Evolutionary conservation across 2,888 invertebrate genomes (phyloP).

Genomic region (Meiosimyza decipiens): DNA sequence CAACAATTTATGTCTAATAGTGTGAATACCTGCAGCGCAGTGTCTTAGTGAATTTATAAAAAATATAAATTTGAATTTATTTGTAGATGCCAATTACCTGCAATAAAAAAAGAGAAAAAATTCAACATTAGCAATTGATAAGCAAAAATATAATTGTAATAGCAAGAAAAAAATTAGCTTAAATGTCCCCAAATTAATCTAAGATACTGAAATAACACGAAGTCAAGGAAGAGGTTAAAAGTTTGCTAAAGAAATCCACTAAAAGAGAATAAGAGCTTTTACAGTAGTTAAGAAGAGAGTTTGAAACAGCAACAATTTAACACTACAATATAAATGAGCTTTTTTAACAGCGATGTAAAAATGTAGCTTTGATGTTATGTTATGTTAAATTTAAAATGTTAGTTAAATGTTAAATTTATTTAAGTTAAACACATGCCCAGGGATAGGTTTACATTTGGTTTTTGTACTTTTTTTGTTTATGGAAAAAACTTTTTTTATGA

Average conservation of each 20-base stretch:
- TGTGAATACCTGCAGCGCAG: conserved; percentile 50
- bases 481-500: too few species aligned
- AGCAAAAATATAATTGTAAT: neutral
- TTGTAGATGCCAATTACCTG: conserved; percentile 51
- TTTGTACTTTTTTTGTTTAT: too few species aligned
- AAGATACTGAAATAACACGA: conserved; percentile 1
- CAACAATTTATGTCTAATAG: too few species aligned
- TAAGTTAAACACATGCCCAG: too few species aligned
- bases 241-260: too few species aligned
- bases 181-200: conserved; percentile 1
- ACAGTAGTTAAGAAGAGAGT: too few species aligned
- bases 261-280: too few species aligned
- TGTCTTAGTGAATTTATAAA: neutral
- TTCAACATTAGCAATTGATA: conserved; percentile 30
- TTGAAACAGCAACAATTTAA: conserved; percentile 1
- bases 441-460: too few species aligned
- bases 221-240: neutral
- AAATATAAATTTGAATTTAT: conserved; percentile 22
- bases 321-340: conserved; percentile 33
- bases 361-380: neutral
- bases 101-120: conserved; percentile 45
- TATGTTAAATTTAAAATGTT: conserved; percentile 20
- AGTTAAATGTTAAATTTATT: conserved; percentile 4
- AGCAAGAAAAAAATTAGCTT: neutral
- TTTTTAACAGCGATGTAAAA: conserved; percentile 11